Conservation (phyloP, 2,797 vertebrate genomes). For the Pseudopleuronectes americanus region DNA sequence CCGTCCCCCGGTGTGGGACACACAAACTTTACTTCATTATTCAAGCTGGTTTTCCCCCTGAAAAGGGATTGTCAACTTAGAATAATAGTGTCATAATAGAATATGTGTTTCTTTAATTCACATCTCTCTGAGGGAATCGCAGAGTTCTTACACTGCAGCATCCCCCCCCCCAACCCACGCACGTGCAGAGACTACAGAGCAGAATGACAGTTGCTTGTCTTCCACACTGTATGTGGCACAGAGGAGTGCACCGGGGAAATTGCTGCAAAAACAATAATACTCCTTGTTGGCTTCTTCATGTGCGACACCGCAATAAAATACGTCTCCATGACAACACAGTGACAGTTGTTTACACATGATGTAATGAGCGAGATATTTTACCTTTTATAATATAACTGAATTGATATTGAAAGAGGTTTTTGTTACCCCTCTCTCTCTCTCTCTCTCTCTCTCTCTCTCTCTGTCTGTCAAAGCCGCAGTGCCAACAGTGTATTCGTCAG, state of each 20-base stretch:
- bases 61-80: conserved; percentile 55
- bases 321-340: conserved; percentile 1
- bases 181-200: conserved; percentile 51
- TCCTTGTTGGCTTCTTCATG: conserved; percentile 7
- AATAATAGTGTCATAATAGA: conserved; percentile 63
- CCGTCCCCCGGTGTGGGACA: conserved; percentile 9
- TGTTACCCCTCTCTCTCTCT: not conserved
- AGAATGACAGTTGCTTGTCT: conserved; percentile 35
- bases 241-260: conserved; percentile 22
- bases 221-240: conserved; percentile 30
- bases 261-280: conserved; percentile 21
- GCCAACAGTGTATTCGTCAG: conserved; percentile 23
- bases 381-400: not conserved
- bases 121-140: conserved; percentile 55
- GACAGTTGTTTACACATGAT: not conserved
- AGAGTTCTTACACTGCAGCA: conserved; percentile 38
- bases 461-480: conserved; percentile 13
- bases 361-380: not conserved
- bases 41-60: conserved; percentile 34
- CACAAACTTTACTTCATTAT: conserved; percentile 46
- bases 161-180: conserved; percentile 14
- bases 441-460: not conserved
- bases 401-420: conserved; percentile 7
- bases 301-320: not conserved
- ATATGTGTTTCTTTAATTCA: conserved; percentile 41